phyloP scores from a whole-genome alignment of 2,888 invertebrate species.

The Oxystoma pomonae region DNA sequence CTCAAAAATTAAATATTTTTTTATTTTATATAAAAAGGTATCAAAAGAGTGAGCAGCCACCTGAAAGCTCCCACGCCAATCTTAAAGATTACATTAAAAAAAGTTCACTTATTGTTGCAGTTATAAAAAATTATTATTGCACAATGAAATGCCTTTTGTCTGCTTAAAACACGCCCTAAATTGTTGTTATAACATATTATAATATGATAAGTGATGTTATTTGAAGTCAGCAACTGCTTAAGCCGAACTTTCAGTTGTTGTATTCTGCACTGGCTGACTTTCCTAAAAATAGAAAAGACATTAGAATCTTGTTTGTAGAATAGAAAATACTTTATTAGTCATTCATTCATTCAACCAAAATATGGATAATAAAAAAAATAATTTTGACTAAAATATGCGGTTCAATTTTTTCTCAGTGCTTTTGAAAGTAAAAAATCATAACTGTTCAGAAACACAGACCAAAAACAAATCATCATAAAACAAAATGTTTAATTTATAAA shows the following conservation, averaged over 20 bases:
- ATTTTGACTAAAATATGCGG: too few relatives aligned
- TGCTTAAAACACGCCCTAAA: conserved; percentile 49
- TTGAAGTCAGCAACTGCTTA: conserved; percentile 44
- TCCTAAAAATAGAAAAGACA: conserved; percentile 47
- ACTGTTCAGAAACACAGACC: conserved; percentile 39
- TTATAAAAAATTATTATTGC: too few relatives aligned
- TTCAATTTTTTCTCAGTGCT: conserved; percentile 35
- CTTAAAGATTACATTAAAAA: too few relatives aligned
- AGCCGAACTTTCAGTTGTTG: conserved; percentile 59
- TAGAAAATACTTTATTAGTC: too few relatives aligned
- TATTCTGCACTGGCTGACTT: conserved; percentile 57
- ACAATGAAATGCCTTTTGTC: conserved; percentile 49
- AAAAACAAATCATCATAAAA: conserved; percentile 41
- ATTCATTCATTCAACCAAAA: too few relatives aligned
- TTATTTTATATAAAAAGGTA: conserved; percentile 24
- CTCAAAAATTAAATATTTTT: conserved; percentile 9
- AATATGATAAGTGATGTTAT: conserved; percentile 39
- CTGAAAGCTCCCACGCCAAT: background rate
- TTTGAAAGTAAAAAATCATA: conserved; percentile 33
- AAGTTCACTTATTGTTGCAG: too few relatives aligned
- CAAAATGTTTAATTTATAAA: too few relatives aligned
- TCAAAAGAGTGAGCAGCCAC: conserved; percentile 1
- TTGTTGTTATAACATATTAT: conserved; percentile 46
- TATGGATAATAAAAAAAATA: too few relatives aligned
- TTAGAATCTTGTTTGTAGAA: too few relatives aligned